Conservation (phyloP, 2,113 vertebrate genomes). For the western clawed frog (Xenopus tropicalis) region UCB_Xtro_10.0 CM004445.2:111572001-111572500, state of each 20-base stretch:
- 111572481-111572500: slow-evolving; percentile 22
- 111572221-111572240: background rate
- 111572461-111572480: slow-evolving; percentile 8
- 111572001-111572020: slow-evolving; percentile 6
- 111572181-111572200: background rate
- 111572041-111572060: slow-evolving; percentile 4
- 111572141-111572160: background rate
- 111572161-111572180: no score
- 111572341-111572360: background rate
- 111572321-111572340: background rate
- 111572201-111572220: background rate
- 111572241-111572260: background rate
- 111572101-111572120: background rate
- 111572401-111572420: background rate
- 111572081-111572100: slow-evolving; percentile 27
- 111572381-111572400: background rate
- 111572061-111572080: background rate
- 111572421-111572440: background rate
- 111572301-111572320: slow-evolving; percentile 2
- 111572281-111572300: background rate
- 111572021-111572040: slow-evolving; percentile 10
- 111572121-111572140: background rate
- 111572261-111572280: background rate
- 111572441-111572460: slow-evolving; percentile 16
- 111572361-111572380: background rate